Evolutionary conservation across 2,888 invertebrate species (phyloP).

Genomic region (Tiliacea citrago): DNA sequence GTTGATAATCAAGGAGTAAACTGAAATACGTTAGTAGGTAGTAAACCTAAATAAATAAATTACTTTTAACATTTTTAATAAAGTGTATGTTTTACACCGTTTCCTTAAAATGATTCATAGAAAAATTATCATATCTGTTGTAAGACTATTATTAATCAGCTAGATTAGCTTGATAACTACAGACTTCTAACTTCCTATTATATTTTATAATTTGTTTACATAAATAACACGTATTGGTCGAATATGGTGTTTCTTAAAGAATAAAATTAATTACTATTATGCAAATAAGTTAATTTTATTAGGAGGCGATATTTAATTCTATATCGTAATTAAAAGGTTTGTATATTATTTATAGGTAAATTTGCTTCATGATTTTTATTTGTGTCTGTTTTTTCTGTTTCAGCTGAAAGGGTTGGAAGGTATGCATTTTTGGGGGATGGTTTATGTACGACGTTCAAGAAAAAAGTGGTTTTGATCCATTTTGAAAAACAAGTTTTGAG

Average conservation of each 20-base stretch:
- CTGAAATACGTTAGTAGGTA: not conserved
- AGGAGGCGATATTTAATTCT: not conserved
- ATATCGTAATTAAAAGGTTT: not conserved
- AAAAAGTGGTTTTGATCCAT: not conserved
- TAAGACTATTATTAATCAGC: conserved; percentile 39
- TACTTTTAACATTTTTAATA: not conserved
- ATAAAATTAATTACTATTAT: conserved; percentile 6
- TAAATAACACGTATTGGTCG: conserved; percentile 22
- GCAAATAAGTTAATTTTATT: conserved; percentile 1
- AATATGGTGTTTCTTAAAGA: conserved; percentile 12
- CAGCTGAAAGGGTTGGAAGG: not conserved
- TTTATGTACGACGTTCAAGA: not conserved
- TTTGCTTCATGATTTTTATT: not conserved
- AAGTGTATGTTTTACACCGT: not conserved
- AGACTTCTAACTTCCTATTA: conserved; percentile 50
- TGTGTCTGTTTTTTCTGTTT: not conserved
- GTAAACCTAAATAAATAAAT: not conserved
- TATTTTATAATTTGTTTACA: conserved; percentile 23
- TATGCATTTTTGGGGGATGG: not conserved
- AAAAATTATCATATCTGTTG: conserved; percentile 47
- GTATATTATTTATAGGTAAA: not conserved
- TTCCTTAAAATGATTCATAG: conserved; percentile 29
- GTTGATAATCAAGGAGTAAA: not conserved
- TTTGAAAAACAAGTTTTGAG: not conserved
- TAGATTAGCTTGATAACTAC: conserved; percentile 17